Percentiles rank a stretch among this genome's conserved stretches.
Conservation (phyloP, 2,797 vertebrate species). For the Novumbra hubbsi region DNA sequence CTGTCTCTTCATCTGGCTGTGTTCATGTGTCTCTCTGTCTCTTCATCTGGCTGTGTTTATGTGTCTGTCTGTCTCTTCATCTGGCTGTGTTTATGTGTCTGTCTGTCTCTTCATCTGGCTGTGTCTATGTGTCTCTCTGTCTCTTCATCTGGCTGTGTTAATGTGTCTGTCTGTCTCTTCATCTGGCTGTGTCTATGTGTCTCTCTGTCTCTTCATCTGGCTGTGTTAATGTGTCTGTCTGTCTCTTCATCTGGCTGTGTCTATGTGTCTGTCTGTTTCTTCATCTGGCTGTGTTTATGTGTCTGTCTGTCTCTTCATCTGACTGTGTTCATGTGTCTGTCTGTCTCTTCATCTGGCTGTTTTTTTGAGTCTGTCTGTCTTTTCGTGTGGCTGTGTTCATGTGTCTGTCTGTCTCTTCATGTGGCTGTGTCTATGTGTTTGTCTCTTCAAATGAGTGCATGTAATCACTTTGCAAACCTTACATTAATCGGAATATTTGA, state of each 20-base stretch:
- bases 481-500: too few species aligned
- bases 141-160: neutral
- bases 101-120: neutral
- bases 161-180: constrained; percentile 4
- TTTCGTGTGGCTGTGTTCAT: neutral
- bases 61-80: constrained; percentile 13
- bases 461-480: too few species aligned
- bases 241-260: constrained; percentile 8
- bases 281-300: neutral
- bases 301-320: constrained; percentile 2
- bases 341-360: neutral
- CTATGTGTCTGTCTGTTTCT: neutral
- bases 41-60: neutral
- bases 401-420: neutral
- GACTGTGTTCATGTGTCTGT: neutral
- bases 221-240: constrained; percentile 1
- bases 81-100: neutral
- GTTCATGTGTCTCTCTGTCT: constrained; percentile 6
- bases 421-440: neutral
- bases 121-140: constrained; percentile 7
- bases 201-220: constrained; percentile 10
- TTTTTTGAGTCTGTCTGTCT: neutral
- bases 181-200: neutral
- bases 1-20: neutral
- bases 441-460: neutral